These are phyloP conservation scores for Sebastes minor DNA, from an alignment of 2,797 vertebrate species.

Conservation along the genomic window DNA sequence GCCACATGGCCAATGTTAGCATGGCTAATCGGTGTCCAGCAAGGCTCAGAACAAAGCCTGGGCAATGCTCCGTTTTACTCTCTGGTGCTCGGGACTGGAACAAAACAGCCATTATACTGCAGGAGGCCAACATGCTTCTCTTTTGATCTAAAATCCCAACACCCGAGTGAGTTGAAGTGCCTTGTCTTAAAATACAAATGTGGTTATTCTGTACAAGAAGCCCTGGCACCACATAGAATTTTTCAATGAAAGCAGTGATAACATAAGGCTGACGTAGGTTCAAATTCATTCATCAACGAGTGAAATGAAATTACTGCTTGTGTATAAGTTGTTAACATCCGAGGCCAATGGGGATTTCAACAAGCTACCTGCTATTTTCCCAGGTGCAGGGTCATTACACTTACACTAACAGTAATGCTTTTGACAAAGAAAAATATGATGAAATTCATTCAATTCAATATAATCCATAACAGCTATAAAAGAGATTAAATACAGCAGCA, in stretches of 20 bases:
- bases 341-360: neutral
- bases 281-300: neutral
- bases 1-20: slow-evolving; percentile 56
- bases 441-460: neutral
- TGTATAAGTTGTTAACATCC: neutral
- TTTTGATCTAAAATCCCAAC: slow-evolving; percentile 43
- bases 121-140: slow-evolving; percentile 32
- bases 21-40: slow-evolving; percentile 57
- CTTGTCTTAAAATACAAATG: slow-evolving; percentile 21
- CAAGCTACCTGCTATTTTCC: neutral
- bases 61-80: slow-evolving; percentile 33
- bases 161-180: slow-evolving; percentile 12
- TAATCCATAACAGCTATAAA: neutral
- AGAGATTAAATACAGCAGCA: neutral
- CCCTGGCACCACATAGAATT: neutral
- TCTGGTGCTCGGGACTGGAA: slow-evolving; percentile 43
- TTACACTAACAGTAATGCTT: neutral
- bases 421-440: neutral
- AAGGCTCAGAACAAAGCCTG: slow-evolving; percentile 69
- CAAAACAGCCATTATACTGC: slow-evolving; percentile 4
- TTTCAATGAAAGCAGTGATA: neutral
- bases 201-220: neutral
- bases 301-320: neutral
- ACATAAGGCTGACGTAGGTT: neutral
- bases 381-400: neutral